Evolutionary conservation across 2,888 invertebrate species (phyloP).

Genomic region (Lucinisca nassula): DNA sequence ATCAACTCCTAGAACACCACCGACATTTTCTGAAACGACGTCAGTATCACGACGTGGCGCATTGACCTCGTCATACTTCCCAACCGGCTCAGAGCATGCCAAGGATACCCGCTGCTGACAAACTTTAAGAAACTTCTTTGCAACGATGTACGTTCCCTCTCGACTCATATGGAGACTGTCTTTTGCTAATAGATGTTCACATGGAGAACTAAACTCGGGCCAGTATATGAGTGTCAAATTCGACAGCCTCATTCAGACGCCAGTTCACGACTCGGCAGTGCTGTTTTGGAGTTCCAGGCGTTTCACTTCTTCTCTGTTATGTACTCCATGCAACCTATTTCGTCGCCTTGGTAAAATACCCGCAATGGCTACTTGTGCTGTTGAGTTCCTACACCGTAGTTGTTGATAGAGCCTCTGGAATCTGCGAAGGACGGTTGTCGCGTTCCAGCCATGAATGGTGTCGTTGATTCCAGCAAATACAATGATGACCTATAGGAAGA

Average conservation of each 20-base stretch:
- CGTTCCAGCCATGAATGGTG: neutral
- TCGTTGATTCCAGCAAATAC: neutral
- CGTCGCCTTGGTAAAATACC: neutral
- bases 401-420: neutral
- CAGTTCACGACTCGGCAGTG: neutral
- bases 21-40: no score
- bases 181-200: neutral
- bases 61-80: no score
- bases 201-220: neutral
- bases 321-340: neutral
- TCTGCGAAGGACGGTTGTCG: neutral
- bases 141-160: neutral
- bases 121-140: neutral
- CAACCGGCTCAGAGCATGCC: no score
- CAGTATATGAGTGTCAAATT: neutral
- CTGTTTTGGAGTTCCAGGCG: neutral
- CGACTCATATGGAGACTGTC: neutral
- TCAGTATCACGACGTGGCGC: no score
- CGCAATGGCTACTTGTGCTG: neutral
- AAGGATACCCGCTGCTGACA: neutral
- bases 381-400: neutral
- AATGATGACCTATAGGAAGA: neutral
- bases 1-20: no score
- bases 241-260: neutral
- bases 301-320: neutral